A percentile compares a stretch with the other conserved stretches of the same genome.
These are phyloP conservation scores for Aporrectodea caliginosa DNA, from an alignment of 1,140 invertebrate genomes.

Conservation along the genomic window DNA sequence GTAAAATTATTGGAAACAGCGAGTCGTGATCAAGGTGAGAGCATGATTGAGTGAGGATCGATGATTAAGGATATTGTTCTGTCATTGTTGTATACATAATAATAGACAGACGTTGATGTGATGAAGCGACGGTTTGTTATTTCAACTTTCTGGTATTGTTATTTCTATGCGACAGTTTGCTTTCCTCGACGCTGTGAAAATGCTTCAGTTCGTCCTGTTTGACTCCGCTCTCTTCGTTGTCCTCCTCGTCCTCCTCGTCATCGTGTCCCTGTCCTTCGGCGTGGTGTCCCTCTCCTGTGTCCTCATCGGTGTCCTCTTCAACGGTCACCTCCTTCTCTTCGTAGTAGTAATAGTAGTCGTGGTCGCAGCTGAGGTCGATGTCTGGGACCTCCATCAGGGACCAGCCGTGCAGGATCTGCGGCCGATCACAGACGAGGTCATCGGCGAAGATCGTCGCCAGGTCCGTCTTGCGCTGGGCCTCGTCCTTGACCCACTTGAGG, in stretches of 20 bases:
- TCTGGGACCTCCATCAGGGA: not conserved
- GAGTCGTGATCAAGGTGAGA: too few relatives aligned
- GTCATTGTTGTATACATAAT: too few relatives aligned
- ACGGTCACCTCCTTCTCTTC: not conserved
- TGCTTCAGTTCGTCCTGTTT: too few relatives aligned
- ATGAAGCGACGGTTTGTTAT: too few relatives aligned
- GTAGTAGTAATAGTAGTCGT: slow-evolving; percentile 29
- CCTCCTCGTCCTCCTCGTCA: not conserved
- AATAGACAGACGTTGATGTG: too few relatives aligned
- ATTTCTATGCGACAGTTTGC: too few relatives aligned
- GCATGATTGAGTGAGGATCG: too few relatives aligned
- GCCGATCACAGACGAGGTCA: slow-evolving; percentile 15
- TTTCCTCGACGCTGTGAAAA: too few relatives aligned
- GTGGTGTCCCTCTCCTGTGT: not conserved
- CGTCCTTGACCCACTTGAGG: slow-evolving; percentile 19
- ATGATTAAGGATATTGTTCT: too few relatives aligned
- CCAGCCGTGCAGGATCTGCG: not conserved
- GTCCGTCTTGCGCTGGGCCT: not conserved
- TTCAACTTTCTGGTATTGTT: too few relatives aligned
- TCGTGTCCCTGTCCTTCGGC: not conserved
- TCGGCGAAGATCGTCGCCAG: slow-evolving; percentile 11
- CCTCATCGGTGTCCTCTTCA: not conserved
- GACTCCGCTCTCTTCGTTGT: not conserved
- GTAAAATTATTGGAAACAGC: too few relatives aligned
- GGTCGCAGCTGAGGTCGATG: slow-evolving; percentile 15